A percentile compares a stretch with the other conserved stretches of the same genome.
phyloP scores from a whole-genome alignment of 2,888 invertebrate genomes.

The Augochlorella aurata region DNA sequence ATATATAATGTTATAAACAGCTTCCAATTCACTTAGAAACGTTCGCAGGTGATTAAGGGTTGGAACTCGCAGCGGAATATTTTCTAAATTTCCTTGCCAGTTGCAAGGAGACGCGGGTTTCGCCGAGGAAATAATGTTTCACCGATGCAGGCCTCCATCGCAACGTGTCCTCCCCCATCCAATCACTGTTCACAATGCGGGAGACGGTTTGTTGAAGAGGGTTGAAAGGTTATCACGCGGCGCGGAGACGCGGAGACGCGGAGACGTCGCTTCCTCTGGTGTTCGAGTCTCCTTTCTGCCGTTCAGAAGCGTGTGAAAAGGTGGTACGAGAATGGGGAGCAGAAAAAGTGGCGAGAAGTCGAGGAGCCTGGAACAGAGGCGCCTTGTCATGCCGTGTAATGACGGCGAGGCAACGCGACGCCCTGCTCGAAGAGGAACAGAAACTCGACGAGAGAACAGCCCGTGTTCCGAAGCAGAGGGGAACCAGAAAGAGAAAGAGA shows the following conservation, averaged over 20 bases:
- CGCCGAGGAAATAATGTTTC: constrained; percentile 17
- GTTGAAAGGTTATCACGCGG: constrained; percentile 64
- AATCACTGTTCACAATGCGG: constrained; percentile 35
- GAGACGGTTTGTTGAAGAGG: constrained; percentile 55
- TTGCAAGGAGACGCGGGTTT: not conserved
- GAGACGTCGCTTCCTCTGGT: constrained; percentile 56
- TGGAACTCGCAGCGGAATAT: not conserved
- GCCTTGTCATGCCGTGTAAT: constrained; percentile 80
- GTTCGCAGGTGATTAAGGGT: too few species aligned
- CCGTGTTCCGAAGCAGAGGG: not conserved
- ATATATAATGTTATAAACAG: too few species aligned
- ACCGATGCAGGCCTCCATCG: constrained; percentile 16
- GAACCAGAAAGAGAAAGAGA: constrained; percentile 14
- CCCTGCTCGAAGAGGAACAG: constrained; percentile 66
- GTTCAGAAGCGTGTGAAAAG: constrained; percentile 75
- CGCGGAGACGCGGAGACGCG: constrained; percentile 26
- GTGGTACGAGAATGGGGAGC: constrained; percentile 72
- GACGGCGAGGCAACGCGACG: constrained; percentile 76
- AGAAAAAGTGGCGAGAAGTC: constrained; percentile 71
- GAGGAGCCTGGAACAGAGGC: constrained; percentile 71
- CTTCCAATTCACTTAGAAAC: too few species aligned
- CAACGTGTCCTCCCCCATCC: constrained; percentile 14
- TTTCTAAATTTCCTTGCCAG: too few species aligned
- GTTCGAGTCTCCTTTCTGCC: constrained; percentile 56
- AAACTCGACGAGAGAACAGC: constrained; percentile 57